Base-by-base conservation (phyloP, 2,113 vertebrate genomes). In the Hiodon alosoides region DNA sequence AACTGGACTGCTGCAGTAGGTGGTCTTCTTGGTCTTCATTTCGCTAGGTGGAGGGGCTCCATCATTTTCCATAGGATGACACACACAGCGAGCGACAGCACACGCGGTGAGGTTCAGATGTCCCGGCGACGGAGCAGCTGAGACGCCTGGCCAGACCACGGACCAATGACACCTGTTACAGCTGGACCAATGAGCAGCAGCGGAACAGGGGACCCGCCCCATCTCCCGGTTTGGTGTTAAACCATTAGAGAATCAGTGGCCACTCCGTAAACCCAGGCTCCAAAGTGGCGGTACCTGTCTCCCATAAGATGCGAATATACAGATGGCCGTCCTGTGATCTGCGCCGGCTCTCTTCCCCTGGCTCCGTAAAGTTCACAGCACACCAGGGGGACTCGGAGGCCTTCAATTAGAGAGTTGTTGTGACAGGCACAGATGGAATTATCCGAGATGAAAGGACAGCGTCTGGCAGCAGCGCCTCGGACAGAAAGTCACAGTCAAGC, bases 381-480 rank as follows among this genome's bases (percentile, higher is more conserved):
- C 14, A 31, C 70, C 47, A 46, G 47, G 50, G 13, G 50, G 71
- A 11, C 6, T 52, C 4, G 59, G 59, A 17, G 11, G 48, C 48
- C 59, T 46, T 57, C 59, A 73, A 50, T 53, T 46, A 61, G 47
- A 61, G 71, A 57, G 71, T 50, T 13, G 72, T 59, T 66, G 72
- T 73, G 58, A 73, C 72, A 65, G 72, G 59, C 72, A 64, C 72
- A 73, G 72, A 73, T 55, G 72, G 60, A 66, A 73, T 11, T 73
- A 65, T 55, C 61, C 11, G 61, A 73, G 61, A 66, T 73, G 61
- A 73, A 73, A 73, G 72, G 16, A 64, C n/a, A 50, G 16, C 10
- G 4, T n/a, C 17, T 53, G 51, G 72, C 61, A 62, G 61, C 60
- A 54, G 51, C 60, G 4, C 9, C 14, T 5, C 9, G 31, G 54